A percentile compares a stretch with the other conserved stretches of the same genome.
Conservation (phyloP, 2,113 vertebrate species). For the Uropsilus gracilis region DNA sequence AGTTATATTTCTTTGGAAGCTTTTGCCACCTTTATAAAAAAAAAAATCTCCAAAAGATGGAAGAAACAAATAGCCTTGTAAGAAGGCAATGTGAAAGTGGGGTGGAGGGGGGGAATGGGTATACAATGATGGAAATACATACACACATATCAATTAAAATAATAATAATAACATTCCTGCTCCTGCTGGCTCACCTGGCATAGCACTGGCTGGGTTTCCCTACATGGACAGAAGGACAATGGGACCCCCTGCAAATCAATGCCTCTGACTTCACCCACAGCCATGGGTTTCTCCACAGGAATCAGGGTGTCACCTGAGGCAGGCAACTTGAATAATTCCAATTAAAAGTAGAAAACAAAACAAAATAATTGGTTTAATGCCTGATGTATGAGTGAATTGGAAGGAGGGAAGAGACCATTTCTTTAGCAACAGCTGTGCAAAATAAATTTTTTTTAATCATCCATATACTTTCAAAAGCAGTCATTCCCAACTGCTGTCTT, state of each 20-base stretch:
- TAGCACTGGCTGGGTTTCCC: slow-evolving; percentile 63
- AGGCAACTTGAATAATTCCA: slow-evolving; percentile 76
- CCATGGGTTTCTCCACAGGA: slow-evolving; percentile 50
- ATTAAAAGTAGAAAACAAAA: slow-evolving; percentile 26
- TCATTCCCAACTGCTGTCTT: slow-evolving; percentile 54
- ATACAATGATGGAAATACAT: no score
- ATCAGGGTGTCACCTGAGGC: slow-evolving; percentile 73
- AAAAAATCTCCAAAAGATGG: slow-evolving; percentile 27
- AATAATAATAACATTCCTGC: slow-evolving; percentile 45
- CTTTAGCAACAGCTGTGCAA: slow-evolving; percentile 53
- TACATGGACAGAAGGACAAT: slow-evolving; percentile 64
- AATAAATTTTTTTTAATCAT: slow-evolving; percentile 32
- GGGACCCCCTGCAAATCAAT: slow-evolving; percentile 60
- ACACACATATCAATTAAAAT: no score
- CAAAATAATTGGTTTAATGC: background rate
- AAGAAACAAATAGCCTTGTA: background rate
- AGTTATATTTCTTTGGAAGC: slow-evolving; percentile 46
- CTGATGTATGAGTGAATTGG: background rate
- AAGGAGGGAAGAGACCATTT: background rate
- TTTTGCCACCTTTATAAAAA: background rate
- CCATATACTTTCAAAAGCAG: slow-evolving; percentile 49
- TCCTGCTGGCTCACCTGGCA: slow-evolving; percentile 31
- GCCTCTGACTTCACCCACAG: slow-evolving; percentile 37
- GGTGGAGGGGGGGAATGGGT: no score
- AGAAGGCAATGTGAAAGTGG: background rate